Base-by-base conservation (phyloP, 2,888 invertebrate genomes). In the Melinaea menophilus region DNA sequence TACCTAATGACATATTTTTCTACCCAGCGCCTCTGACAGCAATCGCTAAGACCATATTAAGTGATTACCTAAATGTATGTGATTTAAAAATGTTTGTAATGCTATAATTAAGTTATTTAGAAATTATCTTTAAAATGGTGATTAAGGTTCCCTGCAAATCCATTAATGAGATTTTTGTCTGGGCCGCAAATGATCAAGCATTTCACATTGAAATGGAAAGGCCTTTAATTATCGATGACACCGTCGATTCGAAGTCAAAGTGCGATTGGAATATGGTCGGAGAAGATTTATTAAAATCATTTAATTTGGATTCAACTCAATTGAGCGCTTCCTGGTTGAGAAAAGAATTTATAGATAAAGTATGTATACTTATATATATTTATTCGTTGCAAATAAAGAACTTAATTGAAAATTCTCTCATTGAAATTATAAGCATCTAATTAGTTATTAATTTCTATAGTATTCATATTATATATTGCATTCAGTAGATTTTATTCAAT, bases 251-350 rank as follows among this genome's bases (percentile, higher is more conserved):
- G 33, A 69, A 68, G 3, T 66, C 67, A 4, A 63, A 69, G 22
- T 82, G 82, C 70, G 79, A 80, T 61, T 75, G 76, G 75, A 73
- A 81, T 48, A 72, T 77, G 60, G 70, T 82, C 2, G 75, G 79
- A 54, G 75, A 74, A 63, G 73, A 80, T 45, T 48, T 75, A 51
- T 64, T 83, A 46, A 66, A 79, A 34, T 67, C 75, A 12, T 72
- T 79, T 48, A 79, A 78, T 51, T 69, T 82, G 47, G 89, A 86
- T 63, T 78, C 81, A 47, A 80, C 82, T 7, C 78, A 85, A 62
- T 83, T 88, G 61, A 87, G 77, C 72, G 79, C 77, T 2, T 74
- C 84, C 47, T 90, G 88, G 88, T 71, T 89, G 79, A 87, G 84
- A 31, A 88, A 83, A 67, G 86, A 88, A 59, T 85, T 83, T 65